Base-by-base conservation (phyloP, 2,888 invertebrate genomes). In the Hermodice carunculata region DNA sequence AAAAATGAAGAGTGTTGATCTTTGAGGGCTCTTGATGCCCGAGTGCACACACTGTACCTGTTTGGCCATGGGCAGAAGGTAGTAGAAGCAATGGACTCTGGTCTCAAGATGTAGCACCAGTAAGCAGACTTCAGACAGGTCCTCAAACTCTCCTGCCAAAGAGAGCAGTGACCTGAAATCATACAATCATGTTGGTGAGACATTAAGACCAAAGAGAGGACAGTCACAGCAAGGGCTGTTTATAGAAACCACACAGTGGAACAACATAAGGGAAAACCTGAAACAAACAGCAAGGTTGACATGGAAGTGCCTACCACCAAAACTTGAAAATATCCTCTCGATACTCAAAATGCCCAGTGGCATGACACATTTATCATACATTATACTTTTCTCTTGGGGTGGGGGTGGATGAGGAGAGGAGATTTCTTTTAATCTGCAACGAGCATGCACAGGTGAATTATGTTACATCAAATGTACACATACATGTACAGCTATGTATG, bases 21-120 rank as follows among this genome's bases (percentile, higher is more conserved):
- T 37, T 37, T 14, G 40, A n/a, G 17, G 17, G 17, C 17, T 17
- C 17, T 37, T 37, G 17, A 37, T 37, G 11, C 17, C 40, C 40
- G 17, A n/a, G 40, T 37, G 40, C 17, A 11, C 11, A 37, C 11
- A 14, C 40, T 49, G 37, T 11, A 70, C 70, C 70, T 68, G 69
- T 53, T 60, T 69, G 26, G 89, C 87, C 43, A 90, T 86, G 3
- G 92, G 91, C 64, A 90, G 89, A 72, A 98, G 88, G 87, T 95
- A 96, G 88, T 95, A 95, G 88, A 98, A 97, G 86, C 97, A 98
- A 84, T 96, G 96, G 46, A 98, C 96, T 64, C 96, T 90, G 76
- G 94, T 94, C 89, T 98, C 98, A 75, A 98, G 89, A 88, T 98
- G 97, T 59, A 98, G 88, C 66, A 98, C 91, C 44, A 98, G 88